phyloP scores from a whole-genome alignment of 2,888 invertebrate genomes.

The Melanophora roralis region DNA sequence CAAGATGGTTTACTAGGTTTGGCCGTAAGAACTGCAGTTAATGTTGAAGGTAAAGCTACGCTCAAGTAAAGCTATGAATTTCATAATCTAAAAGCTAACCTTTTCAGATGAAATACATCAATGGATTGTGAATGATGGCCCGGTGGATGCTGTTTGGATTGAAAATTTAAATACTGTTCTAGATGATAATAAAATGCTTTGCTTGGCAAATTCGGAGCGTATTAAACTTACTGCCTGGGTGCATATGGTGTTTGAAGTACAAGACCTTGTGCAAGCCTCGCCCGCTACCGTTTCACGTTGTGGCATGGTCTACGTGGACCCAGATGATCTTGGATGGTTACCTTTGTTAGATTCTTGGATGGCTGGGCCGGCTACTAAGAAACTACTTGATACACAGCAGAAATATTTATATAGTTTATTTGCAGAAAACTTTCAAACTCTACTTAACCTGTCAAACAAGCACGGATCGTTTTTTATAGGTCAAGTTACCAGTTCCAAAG shows the following conservation, averaged over 20 bases:
- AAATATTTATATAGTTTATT: slow-evolving; percentile 84
- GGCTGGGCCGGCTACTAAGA: slow-evolving; percentile 78
- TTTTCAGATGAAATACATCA: slow-evolving; percentile 84
- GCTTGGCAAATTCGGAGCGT: slow-evolving; percentile 92
- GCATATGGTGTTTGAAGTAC: slow-evolving; percentile 92
- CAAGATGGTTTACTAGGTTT: slow-evolving; percentile 89
- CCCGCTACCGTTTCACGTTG: slow-evolving; percentile 91
- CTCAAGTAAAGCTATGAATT: background rate
- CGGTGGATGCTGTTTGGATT: slow-evolving; percentile 95
- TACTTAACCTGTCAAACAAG: slow-evolving; percentile 82
- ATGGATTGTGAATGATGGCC: slow-evolving; percentile 94
- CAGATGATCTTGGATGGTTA: slow-evolving; percentile 88
- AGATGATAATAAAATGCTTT: slow-evolving; percentile 96
- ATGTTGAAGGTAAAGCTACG: slow-evolving; percentile 69
- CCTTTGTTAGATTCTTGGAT: slow-evolving; percentile 90
- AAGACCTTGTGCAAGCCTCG: slow-evolving; percentile 91
- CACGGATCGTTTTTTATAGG: slow-evolving; percentile 85
- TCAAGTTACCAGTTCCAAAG: slow-evolving; percentile 92
- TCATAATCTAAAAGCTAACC: background rate
- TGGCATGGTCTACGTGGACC: slow-evolving; percentile 95
- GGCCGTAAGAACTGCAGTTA: slow-evolving; percentile 73
- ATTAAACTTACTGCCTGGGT: slow-evolving; percentile 93
- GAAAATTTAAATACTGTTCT: slow-evolving; percentile 95
- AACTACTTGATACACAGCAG: slow-evolving; percentile 79
- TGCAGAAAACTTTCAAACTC: slow-evolving; percentile 81